Evolutionary conservation across 2,797 vertebrate genomes (phyloP).

Genomic region (Gila robusta): DNA sequence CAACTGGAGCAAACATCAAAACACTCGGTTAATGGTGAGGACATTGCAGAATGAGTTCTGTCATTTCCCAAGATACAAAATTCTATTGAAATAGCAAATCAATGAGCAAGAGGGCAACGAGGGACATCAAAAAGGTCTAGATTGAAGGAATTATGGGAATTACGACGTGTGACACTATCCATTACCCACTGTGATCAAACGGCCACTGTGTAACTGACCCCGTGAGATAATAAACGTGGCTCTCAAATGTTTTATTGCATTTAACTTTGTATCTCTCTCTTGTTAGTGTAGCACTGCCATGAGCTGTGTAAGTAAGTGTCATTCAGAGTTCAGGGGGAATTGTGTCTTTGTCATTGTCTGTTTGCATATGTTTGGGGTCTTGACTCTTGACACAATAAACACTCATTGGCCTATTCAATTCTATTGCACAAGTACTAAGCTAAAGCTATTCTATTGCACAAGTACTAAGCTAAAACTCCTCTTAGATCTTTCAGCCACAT

Average conservation of each 20-base stretch:
- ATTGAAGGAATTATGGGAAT: background rate
- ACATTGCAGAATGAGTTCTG: background rate
- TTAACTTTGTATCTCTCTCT: background rate
- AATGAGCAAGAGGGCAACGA: background rate
- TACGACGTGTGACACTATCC: background rate
- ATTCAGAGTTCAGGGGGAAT: background rate
- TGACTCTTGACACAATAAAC: conserved; percentile 8
- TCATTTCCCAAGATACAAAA: background rate
- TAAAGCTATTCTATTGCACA: background rate
- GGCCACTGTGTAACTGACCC: background rate
- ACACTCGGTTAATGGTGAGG: background rate
- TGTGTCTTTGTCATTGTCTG: background rate
- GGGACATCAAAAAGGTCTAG: background rate
- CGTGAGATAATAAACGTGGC: background rate
- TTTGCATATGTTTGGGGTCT: background rate
- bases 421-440: background rate
- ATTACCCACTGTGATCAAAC: conserved; percentile 11
- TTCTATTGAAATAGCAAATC: too few species aligned
- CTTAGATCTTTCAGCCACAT: background rate
- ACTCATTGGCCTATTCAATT: background rate
- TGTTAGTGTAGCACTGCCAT: background rate
- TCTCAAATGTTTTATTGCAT: background rate
- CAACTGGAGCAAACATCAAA: background rate
- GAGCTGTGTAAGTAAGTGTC: background rate
- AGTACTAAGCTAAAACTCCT: background rate